Conservation (phyloP, 1,140 invertebrate species). For the Scaptomyza graminum region DNA sequence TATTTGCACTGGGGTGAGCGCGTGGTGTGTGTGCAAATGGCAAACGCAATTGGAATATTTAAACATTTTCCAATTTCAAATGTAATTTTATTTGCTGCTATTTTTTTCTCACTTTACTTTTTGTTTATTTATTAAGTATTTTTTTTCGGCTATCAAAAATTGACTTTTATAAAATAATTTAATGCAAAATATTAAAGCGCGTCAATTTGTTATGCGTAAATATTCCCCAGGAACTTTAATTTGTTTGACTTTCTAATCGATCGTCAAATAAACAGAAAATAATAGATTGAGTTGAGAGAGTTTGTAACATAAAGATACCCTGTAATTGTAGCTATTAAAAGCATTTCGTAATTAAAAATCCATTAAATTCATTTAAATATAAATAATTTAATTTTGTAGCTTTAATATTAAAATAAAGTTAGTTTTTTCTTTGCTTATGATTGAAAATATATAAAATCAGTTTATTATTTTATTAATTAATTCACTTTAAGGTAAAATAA, state of each 20-base stretch:
- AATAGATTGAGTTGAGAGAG: not conserved
- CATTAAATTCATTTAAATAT: not conserved
- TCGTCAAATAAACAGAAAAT: not conserved
- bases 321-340: not conserved
- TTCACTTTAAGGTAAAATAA: too few species aligned
- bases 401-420: too few species aligned
- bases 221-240: constrained; percentile 13
- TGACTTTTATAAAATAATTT: constrained; percentile 68
- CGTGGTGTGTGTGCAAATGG: constrained; percentile 36
- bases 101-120: constrained; percentile 25
- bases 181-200: constrained; percentile 35
- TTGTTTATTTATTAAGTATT: constrained; percentile 12
- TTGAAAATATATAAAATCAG: too few species aligned
- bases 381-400: too few species aligned
- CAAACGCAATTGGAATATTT: constrained; percentile 72
- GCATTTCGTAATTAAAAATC: too few species aligned
- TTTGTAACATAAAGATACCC: not conserved
- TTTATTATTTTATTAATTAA: too few species aligned
- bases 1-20: constrained; percentile 23
- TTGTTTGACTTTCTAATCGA: constrained; percentile 18
- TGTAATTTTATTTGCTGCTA: constrained; percentile 52
- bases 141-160: constrained; percentile 43
- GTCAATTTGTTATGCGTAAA: constrained; percentile 37
- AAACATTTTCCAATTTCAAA: constrained; percentile 73
- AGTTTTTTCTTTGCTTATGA: too few species aligned